Conservation (phyloP, 2,888 invertebrate species). For the Bombyx huttoni region DNA sequence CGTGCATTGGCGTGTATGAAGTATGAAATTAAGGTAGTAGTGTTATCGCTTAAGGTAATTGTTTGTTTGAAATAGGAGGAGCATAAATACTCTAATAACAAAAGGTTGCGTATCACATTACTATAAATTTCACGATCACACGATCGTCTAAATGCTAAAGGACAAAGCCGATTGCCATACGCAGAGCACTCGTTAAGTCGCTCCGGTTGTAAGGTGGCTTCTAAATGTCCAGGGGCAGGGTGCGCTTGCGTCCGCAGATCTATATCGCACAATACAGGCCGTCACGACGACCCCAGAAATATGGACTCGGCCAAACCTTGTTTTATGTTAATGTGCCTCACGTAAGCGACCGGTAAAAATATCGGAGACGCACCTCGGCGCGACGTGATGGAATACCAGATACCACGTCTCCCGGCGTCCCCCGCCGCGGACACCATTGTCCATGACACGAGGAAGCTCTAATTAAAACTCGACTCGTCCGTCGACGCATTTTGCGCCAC, state of each 20-base stretch:
- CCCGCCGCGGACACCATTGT: slow-evolving; percentile 35
- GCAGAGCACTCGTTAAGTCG: slow-evolving; percentile 65
- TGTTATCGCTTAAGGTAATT: too few relatives aligned
- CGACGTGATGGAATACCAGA: slow-evolving; percentile 50
- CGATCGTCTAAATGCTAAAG: slow-evolving; percentile 13
- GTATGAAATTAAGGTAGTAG: too few relatives aligned
- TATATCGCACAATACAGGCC: slow-evolving; percentile 65
- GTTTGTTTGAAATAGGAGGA: too few relatives aligned
- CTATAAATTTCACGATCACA: not conserved
- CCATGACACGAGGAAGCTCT: slow-evolving; percentile 35
- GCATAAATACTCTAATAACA: not conserved
- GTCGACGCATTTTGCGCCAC: slow-evolving; percentile 28
- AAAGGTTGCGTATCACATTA: not conserved
- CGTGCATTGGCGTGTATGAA: not conserved
- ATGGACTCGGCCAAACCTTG: slow-evolving; percentile 61
- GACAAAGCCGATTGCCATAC: slow-evolving; percentile 53
- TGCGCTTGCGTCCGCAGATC: slow-evolving; percentile 59
- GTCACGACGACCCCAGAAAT: slow-evolving; percentile 66
- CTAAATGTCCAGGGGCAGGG: slow-evolving; percentile 62
- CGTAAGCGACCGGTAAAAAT: slow-evolving; percentile 29
- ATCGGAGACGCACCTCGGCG: slow-evolving; percentile 12
- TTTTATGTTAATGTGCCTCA: slow-evolving; percentile 66
- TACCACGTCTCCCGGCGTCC: slow-evolving; percentile 23
- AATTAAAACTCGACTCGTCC: slow-evolving; percentile 40
- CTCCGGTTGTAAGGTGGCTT: slow-evolving; percentile 64